Conservation (phyloP, 2,113 vertebrate species). For the Eurystomus gularis region DNA sequence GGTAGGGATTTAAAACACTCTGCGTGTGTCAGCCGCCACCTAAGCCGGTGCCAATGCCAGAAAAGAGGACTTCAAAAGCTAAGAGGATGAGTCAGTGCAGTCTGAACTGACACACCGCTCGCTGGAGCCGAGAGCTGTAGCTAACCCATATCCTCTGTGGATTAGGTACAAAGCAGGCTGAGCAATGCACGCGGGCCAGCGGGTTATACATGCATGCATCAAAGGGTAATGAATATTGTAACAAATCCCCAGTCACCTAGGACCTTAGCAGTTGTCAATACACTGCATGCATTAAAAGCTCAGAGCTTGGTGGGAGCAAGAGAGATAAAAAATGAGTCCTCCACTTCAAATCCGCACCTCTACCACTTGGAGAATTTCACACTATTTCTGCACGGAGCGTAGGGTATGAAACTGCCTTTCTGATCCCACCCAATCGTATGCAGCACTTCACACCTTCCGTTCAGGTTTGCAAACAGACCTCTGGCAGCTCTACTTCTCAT, state of each 20-base stretch:
- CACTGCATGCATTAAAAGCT: not conserved
- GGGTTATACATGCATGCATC: not conserved
- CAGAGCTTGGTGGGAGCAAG: not conserved
- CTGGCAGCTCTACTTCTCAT: not conserved
- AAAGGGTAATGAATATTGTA: not conserved
- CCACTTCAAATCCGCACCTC: not conserved
- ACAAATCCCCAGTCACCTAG: not conserved
- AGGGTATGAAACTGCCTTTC: not conserved
- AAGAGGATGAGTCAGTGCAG: not conserved
- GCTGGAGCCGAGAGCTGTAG: not conserved
- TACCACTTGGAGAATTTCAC: not conserved
- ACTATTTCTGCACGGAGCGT: not conserved
- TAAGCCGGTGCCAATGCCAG: not conserved
- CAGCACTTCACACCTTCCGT: not conserved
- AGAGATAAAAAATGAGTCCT: not conserved
- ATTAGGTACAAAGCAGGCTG: not conserved
- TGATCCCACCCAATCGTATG: not conserved
- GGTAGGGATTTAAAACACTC: not conserved
- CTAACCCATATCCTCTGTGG: not conserved
- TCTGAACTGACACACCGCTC: not conserved
- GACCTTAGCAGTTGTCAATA: not conserved
- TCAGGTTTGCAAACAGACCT: constrained; percentile 41
- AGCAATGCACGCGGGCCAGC: not conserved
- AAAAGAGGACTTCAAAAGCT: not conserved
- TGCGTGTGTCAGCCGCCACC: not conserved